Base-by-base conservation (phyloP, 1,140 invertebrate species). In the Pogonomyrmex barbatus region DNA sequence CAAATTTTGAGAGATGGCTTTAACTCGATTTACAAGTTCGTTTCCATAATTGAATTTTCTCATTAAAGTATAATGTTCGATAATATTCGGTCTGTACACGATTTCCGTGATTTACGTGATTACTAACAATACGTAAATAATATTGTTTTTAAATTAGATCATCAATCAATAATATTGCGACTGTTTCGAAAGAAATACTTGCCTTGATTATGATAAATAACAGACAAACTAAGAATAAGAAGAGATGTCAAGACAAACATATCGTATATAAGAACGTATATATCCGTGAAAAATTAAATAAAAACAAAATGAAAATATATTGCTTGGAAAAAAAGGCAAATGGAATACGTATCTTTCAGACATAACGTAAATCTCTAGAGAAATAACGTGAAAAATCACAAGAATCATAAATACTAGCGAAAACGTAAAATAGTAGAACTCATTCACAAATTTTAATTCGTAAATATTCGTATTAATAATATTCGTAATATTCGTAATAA, bases 1-100 rank as follows among this genome's bases (percentile, higher is more conserved):
- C 89, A 88, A 87, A 91, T 89, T 86, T 88, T 78, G 60, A 85
- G 88, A 89, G 88, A 87, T 87, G 83, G 70, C 83, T 65, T 42
- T 65, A 75, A 45, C 60, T 62, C 79, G 79, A 87, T 87, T 89
- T 87, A 87, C 87, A 84, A 87, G 73, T 60, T 39, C 12, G 47
- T 24, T 58, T 65, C 45, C 63, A 10, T 56, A 42, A 78, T 24
- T 78, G 42, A 24, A 50, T 63, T 50, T 63, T 10, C 58, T 77
- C 73, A 77, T 62, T 42, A 62, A 42, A 33, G 24, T 77, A 36
- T 76, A 42, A 24, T 6, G 58, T 10, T 50, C 17, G 10, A 63
- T 77, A 56, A 8, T 17, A 62, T 47, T 6, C 17, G 17, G 17
- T 63, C 36, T 58, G 10, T 50, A 50, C 14, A 54, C 14, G 4